Base-by-base conservation (phyloP, 2,113 vertebrate genomes). In the Phycodurus eques region DNA sequence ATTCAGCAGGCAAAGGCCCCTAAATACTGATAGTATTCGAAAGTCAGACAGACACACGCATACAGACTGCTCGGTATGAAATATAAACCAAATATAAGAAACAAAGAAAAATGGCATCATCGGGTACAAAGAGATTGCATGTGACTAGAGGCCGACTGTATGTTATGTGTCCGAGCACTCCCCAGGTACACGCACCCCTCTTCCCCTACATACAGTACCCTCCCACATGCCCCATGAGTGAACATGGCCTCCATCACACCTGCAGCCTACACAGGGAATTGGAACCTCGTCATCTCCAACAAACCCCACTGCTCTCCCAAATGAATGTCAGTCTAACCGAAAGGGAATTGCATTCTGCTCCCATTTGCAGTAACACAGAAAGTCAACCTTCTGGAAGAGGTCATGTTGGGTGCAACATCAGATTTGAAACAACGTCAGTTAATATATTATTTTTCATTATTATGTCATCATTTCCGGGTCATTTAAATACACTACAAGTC, bases 231-330 rank as follows among this genome's bases (percentile, higher is more conserved):
- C 92, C 89, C 91, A 63, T 64, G 92, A 81, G 92, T 80, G 67
- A 82, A 78, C 72, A 20, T 51, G 82, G 78, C 87, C 85, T 90
- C 79, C 80, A 76, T 64, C 90, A 91, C 93, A 93, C 92, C 92
- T 92, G 90, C 90, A 93, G 84, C 90, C 89, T 89, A 81, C 76
- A 78, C 60, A 73, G 91, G 90, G 92, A 92, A 93, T 92, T 84
- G 60, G 68, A 85, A 77, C 72, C 15, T 67, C 33, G 19, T 76
- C 72, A 80, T 87, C 77, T 91, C 81, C 79, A 81, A 82, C 83
- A 83, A 67, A 78, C 82, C 78, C 88, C 84, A 69, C 75, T 14
- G 67, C 83, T 83, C 83, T 83, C 83, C 77, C 88, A 79, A 88
- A 87, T 87, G 76, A 85, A 68, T 81, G 77, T 73, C 69, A 81